Evolutionary conservation across 2,888 invertebrate genomes (phyloP).

Genomic region (Brassicogethes aeneus): DNA sequence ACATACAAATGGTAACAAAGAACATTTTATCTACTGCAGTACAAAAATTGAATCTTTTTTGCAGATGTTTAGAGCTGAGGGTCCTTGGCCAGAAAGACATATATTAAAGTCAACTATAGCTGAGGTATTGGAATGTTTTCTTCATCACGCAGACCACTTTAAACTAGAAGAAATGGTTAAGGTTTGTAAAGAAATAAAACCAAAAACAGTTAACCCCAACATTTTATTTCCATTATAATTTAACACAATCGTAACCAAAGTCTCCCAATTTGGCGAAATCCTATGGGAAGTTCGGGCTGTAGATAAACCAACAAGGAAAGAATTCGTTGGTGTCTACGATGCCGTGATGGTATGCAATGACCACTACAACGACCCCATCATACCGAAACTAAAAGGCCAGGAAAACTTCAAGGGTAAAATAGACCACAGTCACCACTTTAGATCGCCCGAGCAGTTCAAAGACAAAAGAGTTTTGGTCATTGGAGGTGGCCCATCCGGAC

Average conservation of each 20-base stretch:
- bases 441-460: conserved; percentile 58
- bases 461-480: conserved; percentile 66
- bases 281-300: conserved; percentile 55
- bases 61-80: no score
- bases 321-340: conserved; percentile 54
- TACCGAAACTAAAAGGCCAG: conserved; percentile 58
- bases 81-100: no score
- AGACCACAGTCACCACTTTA: conserved; percentile 77
- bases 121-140: conserved; percentile 64
- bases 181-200: conserved; percentile 44
- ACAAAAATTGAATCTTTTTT: no score
- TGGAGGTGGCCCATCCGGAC: conserved; percentile 83
- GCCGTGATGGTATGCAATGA: conserved; percentile 78
- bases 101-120: no score
- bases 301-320: conserved; percentile 43
- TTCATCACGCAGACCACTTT: conserved; percentile 61
- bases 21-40: no score
- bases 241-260: conserved; percentile 37
- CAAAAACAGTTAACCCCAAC: no score
- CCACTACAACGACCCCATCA: conserved; percentile 71
- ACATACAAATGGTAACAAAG: no score
- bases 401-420: conserved; percentile 51
- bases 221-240: conserved; percentile 22
- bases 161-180: conserved; percentile 55
- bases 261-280: conserved; percentile 43